Percentiles rank a stretch among this genome's conserved stretches.
Conservation (phyloP, 2,797 vertebrate species). For the Sebastes wilsoni region DNA sequence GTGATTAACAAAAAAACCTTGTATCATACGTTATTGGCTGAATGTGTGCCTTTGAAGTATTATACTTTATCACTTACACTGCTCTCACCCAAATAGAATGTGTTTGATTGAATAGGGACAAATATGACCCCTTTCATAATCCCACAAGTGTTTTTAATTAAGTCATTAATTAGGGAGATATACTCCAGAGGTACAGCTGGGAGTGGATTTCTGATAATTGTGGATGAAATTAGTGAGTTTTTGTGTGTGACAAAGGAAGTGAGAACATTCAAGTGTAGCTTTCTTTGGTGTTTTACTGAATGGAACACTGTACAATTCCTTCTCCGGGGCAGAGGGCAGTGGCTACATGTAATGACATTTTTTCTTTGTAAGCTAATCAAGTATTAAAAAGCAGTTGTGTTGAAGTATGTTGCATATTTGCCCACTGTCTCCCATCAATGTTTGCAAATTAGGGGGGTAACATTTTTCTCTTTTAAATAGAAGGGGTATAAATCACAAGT, state of each 20-base stretch:
- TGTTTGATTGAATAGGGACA: constrained; percentile 75
- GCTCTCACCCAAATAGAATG: constrained; percentile 47
- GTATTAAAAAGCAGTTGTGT: neutral
- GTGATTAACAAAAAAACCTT: constrained; percentile 21
- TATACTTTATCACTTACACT: constrained; percentile 36
- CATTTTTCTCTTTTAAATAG: neutral
- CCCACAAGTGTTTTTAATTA: constrained; percentile 78
- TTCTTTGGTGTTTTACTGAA: neutral
- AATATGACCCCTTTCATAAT: constrained; percentile 69
- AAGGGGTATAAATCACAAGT: neutral
- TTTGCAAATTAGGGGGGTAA: neutral
- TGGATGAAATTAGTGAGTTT: constrained; percentile 37
- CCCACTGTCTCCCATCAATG: neutral
- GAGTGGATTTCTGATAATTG: constrained; percentile 55
- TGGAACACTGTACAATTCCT: neutral
- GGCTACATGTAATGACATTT: neutral
- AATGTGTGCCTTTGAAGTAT: constrained; percentile 36
- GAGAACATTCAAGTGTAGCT: constrained; percentile 18
- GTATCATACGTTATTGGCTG: neutral
- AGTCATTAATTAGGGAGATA: constrained; percentile 79
- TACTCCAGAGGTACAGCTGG: constrained; percentile 59
- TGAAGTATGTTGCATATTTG: neutral
- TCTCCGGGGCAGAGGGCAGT: neutral
- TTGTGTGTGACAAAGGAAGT: constrained; percentile 38
- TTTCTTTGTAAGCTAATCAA: neutral